phyloP scores from a whole-genome alignment of 2,113 vertebrate genomes.

The Hylia prasina region DNA sequence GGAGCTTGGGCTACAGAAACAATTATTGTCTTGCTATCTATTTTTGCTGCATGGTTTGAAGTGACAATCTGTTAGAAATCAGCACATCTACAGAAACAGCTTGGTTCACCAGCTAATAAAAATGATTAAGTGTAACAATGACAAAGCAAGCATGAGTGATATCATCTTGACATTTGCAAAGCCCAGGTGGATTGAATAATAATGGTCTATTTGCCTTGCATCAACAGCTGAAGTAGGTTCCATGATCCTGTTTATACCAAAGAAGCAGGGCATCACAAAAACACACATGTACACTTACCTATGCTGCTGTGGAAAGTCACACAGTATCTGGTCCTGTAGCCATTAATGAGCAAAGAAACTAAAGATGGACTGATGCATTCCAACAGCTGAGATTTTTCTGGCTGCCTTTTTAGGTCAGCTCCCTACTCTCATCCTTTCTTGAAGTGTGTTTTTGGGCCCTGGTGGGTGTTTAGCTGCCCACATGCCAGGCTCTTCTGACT shows the following conservation, averaged over 20 bases:
- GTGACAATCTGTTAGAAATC: background rate
- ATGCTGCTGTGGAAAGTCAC: background rate
- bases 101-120: background rate
- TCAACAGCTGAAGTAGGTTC: background rate
- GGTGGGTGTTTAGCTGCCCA: background rate
- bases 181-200: background rate
- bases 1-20: background rate
- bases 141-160: background rate
- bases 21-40: background rate
- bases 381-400: background rate
- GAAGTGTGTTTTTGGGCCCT: background rate
- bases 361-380: background rate
- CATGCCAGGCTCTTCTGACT: background rate
- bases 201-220: background rate
- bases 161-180: slow-evolving; percentile 3
- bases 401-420: background rate
- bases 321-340: background rate
- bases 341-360: background rate
- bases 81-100: background rate
- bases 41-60: background rate
- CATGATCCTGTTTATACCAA: background rate
- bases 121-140: background rate
- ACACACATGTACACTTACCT: too few species aligned
- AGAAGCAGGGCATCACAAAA: background rate
- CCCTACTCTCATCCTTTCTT: background rate